Base-by-base conservation (phyloP, 2,113 vertebrate genomes). In the Cnemophilus loriae region DNA sequence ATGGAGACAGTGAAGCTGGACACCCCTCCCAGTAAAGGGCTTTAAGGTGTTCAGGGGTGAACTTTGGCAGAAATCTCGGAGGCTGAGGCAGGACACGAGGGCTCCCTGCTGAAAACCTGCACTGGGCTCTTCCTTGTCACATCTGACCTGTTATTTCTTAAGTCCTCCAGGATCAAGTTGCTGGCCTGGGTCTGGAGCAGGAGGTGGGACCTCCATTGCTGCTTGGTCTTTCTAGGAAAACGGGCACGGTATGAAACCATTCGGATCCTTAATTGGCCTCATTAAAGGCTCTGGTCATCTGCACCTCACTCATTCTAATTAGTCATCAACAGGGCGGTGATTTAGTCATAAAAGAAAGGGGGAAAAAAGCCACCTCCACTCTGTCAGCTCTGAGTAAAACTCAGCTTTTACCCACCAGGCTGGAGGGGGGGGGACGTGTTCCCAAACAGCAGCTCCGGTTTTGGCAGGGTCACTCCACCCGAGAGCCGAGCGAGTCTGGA, bases 151-250 rank as follows among this genome's bases (percentile, higher is more conserved):
- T 46, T 10, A 13, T 27, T 42, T 61, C 27, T 28, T 8, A 53
- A 77, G 4, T 23, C 39, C 64, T 53, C 16, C 49, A 30, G 69
- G 42, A 69, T 71, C 4, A 1, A 2, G 10, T 35, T 56, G n/a
- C 77, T 89, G 87, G 78, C 22, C 63, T 32, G 32, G 26, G 55
- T 33, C 56, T 93, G 92, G 67, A 89, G 89, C 52, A 75, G 60
- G 75, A 91, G 67, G 65, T 79, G 81, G 69, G 87, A 69, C 47
- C 90, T 90, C 89, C 60, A 53, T 23, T 26, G 46, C 79, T 80
- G 70, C 79, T 61, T 10, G 19, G 73, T 41, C 95, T 84, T 97
- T 97, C 92, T 93, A 97, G 95, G 95, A 97, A 96, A 96, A 92
- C 39, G 1, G 52, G 85, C 86, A 76, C 28, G 12, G 27, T 21